Conservation (phyloP, 1,140 invertebrate genomes). For the Drosophila punjabiensis region DNA sequence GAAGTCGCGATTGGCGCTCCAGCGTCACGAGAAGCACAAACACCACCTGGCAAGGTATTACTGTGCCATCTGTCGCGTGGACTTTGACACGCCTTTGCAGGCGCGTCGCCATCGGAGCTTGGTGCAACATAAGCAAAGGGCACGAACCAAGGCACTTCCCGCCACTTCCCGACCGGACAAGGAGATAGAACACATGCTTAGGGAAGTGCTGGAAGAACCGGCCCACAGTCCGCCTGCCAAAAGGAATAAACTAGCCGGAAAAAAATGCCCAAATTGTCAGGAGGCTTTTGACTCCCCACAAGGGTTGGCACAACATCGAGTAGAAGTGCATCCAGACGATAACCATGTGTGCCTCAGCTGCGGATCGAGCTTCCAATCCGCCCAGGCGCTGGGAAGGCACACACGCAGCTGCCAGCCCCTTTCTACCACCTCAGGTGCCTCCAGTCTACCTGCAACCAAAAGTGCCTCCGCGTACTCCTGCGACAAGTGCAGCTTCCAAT, state of each 20-base stretch:
- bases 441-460: background rate
- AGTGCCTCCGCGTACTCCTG: slow-evolving; percentile 45
- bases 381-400: slow-evolving; percentile 91
- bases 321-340: slow-evolving; percentile 71
- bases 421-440: slow-evolving; percentile 34
- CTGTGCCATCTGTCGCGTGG: slow-evolving; percentile 89
- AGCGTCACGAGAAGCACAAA: slow-evolving; percentile 88
- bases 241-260: background rate
- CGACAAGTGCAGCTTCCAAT: slow-evolving; percentile 67
- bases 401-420: slow-evolving; percentile 87
- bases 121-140: slow-evolving; percentile 85
- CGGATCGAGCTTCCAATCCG: slow-evolving; percentile 88
- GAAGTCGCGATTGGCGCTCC: slow-evolving; percentile 88
- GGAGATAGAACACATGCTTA: slow-evolving; percentile 54
- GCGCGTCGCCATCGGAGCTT: slow-evolving; percentile 89
- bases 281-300: slow-evolving; percentile 86
- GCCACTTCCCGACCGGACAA: slow-evolving; percentile 9
- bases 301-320: slow-evolving; percentile 89
- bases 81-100: slow-evolving; percentile 88
- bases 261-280: slow-evolving; percentile 54
- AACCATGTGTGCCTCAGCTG: slow-evolving; percentile 89
- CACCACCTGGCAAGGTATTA: slow-evolving; percentile 88
- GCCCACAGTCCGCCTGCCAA: background rate
- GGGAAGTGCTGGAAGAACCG: slow-evolving; percentile 46
- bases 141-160: background rate